A percentile compares a stretch with the other conserved stretches of the same genome.
phyloP scores from a whole-genome alignment of 2,797 vertebrate species.

The Tokudaia muenninki region DNA sequence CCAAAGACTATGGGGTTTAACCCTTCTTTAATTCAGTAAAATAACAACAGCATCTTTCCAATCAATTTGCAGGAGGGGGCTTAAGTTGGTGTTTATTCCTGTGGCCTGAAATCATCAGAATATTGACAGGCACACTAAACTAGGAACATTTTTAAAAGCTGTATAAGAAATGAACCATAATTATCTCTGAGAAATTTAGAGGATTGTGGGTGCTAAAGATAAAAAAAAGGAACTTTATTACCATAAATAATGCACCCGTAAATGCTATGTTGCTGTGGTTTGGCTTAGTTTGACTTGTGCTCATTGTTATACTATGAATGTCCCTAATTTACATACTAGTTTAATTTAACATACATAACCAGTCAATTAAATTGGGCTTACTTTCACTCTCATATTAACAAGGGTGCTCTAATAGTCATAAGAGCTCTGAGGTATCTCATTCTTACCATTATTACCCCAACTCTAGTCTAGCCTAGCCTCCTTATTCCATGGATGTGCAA shows the following conservation, averaged over 20 bases:
- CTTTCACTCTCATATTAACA: background rate
- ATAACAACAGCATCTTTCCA: conserved; percentile 59
- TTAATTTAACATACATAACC: background rate
- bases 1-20: conserved; percentile 53
- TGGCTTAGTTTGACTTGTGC: background rate
- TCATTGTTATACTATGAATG: background rate
- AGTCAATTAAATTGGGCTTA: background rate
- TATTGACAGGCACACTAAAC: conserved; percentile 40
- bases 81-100: conserved; percentile 62
- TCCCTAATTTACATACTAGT: background rate
- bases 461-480: background rate
- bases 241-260: background rate
- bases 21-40: conserved; percentile 40
- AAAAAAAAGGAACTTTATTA: background rate
- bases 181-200: conserved; percentile 49
- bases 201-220: background rate
- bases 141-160: conserved; percentile 61
- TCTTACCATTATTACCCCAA: background rate
- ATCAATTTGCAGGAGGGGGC: conserved; percentile 64
- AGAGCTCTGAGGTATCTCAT: background rate
- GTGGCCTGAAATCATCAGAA: conserved; percentile 67
- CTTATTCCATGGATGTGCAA: background rate
- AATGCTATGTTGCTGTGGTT: background rate
- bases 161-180: conserved; percentile 59
- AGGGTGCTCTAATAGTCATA: background rate